Evolutionary conservation across 2,888 invertebrate species (phyloP), one percentile per base, ranked within the genome.

Genomic region (Trileptium ribeirensis): DNA sequence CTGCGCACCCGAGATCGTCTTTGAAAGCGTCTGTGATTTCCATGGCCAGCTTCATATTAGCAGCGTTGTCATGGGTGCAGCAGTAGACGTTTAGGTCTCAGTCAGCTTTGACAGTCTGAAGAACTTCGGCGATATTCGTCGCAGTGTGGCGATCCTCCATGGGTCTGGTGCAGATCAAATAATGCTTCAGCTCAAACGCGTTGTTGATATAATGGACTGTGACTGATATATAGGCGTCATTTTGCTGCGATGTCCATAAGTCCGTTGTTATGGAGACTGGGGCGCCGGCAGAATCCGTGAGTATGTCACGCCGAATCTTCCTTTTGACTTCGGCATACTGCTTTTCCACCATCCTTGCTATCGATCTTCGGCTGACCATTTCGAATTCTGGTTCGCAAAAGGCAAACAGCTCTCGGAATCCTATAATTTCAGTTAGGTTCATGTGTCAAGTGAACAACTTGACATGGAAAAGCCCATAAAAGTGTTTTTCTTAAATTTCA

Each of bases 1-100:
- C 74, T 8, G 74, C 74, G 37, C 74, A 70, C 19, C 31, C 31
- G 31, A 70, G 74, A 70, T 70, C 74, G 19, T 70, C 31, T 15
- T 8, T 8, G n/a, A 70, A 70, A 15, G 34, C 37, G 8, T 70
- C 15, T 15, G 74, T 15, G 8, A 19, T 8, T n/a, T 70, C 34
- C 33, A 36, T 36, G 19, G 74, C 74, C 33, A 70, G 31, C 8
- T 31, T 70, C 74, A 70, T 70, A 31, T 70, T 70, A 19, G 74
- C 74, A 70, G 74, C 74, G n/a, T 8, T 70, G 74, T 70, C 74
- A 36, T 70, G 74, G n/a, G 74, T 70, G n/a, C 34, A 70, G 74
- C 74, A 70, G 19, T 31, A 36, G n/a, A 70, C 74, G 8, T 70
- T 8, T 15, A 70, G 8, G 74, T 70, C 37, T 15, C 74, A 70